Percentiles rank a stretch among this genome's conserved stretches.
Conservation (phyloP, 2,797 vertebrate species). For the Chelonia mydas region DNA sequence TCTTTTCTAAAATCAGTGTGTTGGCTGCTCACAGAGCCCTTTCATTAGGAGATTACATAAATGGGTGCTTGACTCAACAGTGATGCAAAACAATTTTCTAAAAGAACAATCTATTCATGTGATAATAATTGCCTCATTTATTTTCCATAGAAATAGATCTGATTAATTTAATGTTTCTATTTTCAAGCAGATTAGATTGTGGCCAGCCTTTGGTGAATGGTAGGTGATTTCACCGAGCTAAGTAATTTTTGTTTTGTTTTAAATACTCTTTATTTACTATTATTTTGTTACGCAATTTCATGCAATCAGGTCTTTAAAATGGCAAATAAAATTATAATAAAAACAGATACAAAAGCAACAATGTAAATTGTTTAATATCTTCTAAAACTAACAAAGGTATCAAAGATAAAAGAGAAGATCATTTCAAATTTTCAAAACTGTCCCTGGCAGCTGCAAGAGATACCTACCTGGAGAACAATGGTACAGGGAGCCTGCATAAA, state of each 20-base stretch:
- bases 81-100: conserved; percentile 40
- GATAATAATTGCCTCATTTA: neutral
- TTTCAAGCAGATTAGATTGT: conserved; percentile 15
- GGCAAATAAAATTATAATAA: neutral
- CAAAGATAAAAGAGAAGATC: neutral
- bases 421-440: neutral
- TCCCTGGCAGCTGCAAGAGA: neutral
- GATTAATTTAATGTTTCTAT: conserved; percentile 27
- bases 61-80: conserved; percentile 29
- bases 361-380: neutral
- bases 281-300: neutral
- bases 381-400: neutral
- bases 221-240: neutral
- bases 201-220: neutral
- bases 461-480: neutral
- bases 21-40: neutral
- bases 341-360: neutral
- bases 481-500: neutral
- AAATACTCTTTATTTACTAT: neutral
- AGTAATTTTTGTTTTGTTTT: conserved; percentile 5
- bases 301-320: neutral
- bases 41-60: conserved; percentile 46
- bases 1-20: neutral
- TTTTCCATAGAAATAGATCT: conserved; percentile 24
- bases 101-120: conserved; percentile 21